These are phyloP conservation scores for Hemiprocne comata DNA, from an alignment of 2,113 vertebrate species.

Conservation along the genomic window DNA sequence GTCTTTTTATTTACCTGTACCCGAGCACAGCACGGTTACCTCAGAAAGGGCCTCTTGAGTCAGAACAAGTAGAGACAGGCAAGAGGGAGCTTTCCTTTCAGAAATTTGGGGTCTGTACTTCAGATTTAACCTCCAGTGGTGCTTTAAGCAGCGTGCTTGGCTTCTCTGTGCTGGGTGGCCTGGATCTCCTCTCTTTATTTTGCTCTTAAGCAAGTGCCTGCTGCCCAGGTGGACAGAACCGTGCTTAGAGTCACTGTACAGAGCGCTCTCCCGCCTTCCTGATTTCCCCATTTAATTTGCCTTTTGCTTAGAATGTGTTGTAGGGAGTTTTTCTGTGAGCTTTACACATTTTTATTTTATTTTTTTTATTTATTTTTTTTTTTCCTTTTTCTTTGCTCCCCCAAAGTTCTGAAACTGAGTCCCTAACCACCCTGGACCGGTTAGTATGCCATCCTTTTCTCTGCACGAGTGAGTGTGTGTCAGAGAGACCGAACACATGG, in stretches of 20 bases:
- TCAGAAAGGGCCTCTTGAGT: neutral
- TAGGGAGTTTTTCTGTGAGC: conserved; percentile 83
- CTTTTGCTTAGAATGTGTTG: conserved; percentile 75
- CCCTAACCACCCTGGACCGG: conserved; percentile 99
- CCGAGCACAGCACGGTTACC: neutral
- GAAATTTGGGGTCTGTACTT: neutral
- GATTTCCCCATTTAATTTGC: conserved; percentile 62
- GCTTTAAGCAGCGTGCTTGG: conserved; percentile 56
- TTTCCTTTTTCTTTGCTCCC: conserved; percentile 90
- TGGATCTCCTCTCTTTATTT: conserved; percentile 17
- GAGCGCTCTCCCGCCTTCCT: neutral
- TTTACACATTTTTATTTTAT: conserved; percentile 73
- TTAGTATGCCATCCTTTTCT: conserved; percentile 95
- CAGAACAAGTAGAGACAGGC: neutral
- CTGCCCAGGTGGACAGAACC: neutral
- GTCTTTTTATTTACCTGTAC: neutral
- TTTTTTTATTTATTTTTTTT: conserved; percentile 54
- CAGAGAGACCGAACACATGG: conserved; percentile 65
- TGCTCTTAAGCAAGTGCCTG: neutral
- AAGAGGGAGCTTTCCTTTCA: neutral
- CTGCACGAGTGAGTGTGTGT: conserved; percentile 85
- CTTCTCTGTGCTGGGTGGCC: conserved; percentile 60
- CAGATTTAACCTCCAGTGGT: neutral
- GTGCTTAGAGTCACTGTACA: conserved; percentile 35
- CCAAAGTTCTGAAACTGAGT: conserved; percentile 99